Evolutionary conservation across 2,888 invertebrate genomes (phyloP).

Genomic region (Dasypolia templi): DNA sequence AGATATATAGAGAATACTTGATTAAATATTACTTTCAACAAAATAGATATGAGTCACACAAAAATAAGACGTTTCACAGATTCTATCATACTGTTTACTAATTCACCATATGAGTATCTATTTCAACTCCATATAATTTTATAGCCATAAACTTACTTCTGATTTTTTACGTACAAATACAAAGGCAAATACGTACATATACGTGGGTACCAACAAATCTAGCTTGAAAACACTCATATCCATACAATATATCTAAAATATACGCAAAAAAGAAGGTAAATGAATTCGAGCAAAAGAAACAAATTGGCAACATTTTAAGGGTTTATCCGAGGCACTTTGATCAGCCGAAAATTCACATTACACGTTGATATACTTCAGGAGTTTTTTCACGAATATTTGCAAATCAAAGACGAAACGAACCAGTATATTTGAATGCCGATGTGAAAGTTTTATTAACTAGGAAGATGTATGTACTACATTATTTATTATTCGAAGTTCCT

Average conservation of each 20-base stretch:
- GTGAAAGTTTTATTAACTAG: conserved; percentile 51
- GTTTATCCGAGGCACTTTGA: conserved; percentile 72
- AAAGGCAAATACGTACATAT: neutral
- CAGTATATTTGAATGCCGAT: conserved; percentile 57
- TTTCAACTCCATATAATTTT: neutral
- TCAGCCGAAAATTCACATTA: conserved; percentile 71
- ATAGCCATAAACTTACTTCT: neutral
- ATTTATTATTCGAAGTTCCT: neutral
- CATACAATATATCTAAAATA: conserved; percentile 3
- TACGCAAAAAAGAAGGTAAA: conserved; percentile 32
- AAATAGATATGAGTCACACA: neutral
- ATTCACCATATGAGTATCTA: neutral
- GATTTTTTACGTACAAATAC: neutral
- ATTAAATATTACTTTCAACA: neutral
- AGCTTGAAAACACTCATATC: neutral
- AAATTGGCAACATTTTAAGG: conserved; percentile 75
- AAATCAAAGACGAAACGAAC: conserved; percentile 55
- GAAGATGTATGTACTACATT: conserved; percentile 10
- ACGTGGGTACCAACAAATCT: neutral
- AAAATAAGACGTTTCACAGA: neutral
- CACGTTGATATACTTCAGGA: conserved; percentile 67
- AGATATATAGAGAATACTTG: no score
- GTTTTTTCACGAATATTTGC: conserved; percentile 53
- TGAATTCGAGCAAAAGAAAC: conserved; percentile 64
- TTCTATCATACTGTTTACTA: no score